Conservation (phyloP, 37 sponge, comb jelly and placozoan species). For the Spongilla lacustris region DNA sequence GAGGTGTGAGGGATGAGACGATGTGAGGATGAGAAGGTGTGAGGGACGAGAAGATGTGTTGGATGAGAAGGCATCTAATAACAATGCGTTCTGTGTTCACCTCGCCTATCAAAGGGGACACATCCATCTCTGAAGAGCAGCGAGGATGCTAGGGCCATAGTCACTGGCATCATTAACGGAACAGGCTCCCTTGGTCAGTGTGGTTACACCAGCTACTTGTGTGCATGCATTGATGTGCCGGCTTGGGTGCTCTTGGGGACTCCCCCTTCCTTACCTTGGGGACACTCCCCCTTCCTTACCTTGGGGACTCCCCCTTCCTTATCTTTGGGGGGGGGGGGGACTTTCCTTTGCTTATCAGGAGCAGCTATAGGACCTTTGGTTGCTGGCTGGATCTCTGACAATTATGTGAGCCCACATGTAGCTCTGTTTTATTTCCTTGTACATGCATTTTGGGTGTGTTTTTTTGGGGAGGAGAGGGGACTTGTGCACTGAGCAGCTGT, state of each 20-base stretch:
- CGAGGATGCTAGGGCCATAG: constrained; percentile 84
- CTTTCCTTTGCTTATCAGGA: constrained; percentile 3
- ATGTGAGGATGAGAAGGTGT: neutral
- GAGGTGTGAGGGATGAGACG: neutral
- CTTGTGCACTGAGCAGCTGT: too few relatives aligned
- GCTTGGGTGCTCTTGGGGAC: too few relatives aligned
- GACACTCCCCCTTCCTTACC: too few relatives aligned
- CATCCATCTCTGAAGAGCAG: constrained; percentile 65
- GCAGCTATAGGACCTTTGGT: constrained; percentile 75
- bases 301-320: neutral
- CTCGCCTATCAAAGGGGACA: constrained; percentile 63
- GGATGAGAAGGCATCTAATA: too few relatives aligned
- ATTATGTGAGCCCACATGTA: constrained; percentile 9
- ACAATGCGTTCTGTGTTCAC: too few relatives aligned
- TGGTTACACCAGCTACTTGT: neutral
- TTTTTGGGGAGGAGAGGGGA: too few relatives aligned
- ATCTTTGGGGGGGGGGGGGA: too few relatives aligned
- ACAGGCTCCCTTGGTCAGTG: constrained; percentile 77
- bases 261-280: neutral
- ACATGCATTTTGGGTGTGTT: too few relatives aligned
- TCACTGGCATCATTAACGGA: constrained; percentile 85
- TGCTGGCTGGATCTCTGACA: constrained; percentile 22
- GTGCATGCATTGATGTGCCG: too few relatives aligned
- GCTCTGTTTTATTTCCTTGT: neutral
- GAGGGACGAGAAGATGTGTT: too few relatives aligned